These are phyloP conservation scores for Parapristionchus giblindavisi DNA, from an alignment of 2,888 invertebrate genomes.

Conservation along the genomic window DNA sequence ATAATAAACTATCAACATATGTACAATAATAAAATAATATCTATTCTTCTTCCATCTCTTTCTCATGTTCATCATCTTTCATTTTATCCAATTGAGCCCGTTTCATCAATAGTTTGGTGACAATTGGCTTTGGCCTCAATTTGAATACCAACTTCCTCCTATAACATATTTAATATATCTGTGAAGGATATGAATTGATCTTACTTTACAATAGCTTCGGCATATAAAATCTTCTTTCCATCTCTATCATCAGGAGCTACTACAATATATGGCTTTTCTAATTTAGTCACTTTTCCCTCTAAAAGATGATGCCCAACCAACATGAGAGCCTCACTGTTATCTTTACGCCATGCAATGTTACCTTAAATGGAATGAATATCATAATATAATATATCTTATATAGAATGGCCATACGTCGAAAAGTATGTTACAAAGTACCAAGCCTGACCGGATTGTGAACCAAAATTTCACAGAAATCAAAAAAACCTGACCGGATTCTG, in stretches of 20 bases:
- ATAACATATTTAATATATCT: not conserved
- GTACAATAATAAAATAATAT: not conserved
- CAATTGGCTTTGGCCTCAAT: slow-evolving; percentile 53
- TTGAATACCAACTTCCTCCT: slow-evolving; percentile 45
- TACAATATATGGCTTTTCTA: slow-evolving; percentile 51
- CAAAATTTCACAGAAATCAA: too few species aligned
- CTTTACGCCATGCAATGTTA: slow-evolving; percentile 53
- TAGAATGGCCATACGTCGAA: too few species aligned
- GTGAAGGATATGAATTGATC: not conserved
- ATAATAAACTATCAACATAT: too few species aligned
- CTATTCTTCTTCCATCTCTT: slow-evolving; percentile 16
- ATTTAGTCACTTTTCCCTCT: slow-evolving; percentile 54
- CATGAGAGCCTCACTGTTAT: slow-evolving; percentile 49
- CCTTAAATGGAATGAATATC: too few species aligned
- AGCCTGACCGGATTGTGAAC: too few species aligned
- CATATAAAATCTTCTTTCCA: slow-evolving; percentile 22
- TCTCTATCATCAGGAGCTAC: slow-evolving; percentile 37
- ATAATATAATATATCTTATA: too few species aligned
- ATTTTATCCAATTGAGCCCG: slow-evolving; percentile 22
- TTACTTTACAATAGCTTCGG: slow-evolving; percentile 14
- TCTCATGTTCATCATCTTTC: not conserved
- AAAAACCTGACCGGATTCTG: too few species aligned
- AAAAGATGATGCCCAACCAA: slow-evolving; percentile 57
- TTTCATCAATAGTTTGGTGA: slow-evolving; percentile 40
- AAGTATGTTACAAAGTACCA: too few species aligned